Evolutionary conservation across 2,888 invertebrate genomes (phyloP), one percentile per base, ranked within the genome.

Genomic region (Oscheius onirici): DNA sequence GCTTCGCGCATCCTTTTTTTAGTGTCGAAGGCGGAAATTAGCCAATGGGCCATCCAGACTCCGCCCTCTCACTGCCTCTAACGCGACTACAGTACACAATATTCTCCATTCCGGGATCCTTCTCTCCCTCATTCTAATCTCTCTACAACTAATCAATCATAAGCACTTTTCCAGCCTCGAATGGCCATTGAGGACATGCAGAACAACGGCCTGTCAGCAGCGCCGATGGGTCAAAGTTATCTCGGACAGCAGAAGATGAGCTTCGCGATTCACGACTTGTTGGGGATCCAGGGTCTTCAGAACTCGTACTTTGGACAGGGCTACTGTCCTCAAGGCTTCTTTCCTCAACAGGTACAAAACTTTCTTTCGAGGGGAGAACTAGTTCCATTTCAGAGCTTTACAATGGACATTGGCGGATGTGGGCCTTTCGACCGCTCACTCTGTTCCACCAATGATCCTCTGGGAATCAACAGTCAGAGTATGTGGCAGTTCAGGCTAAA

Each of bases 201-300:
- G 43, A 51, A 72, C 34, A 74, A 72, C 22, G 75, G 75, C 22
- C 70, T 73, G 26, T 71, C 72, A n/a, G n/a, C 40, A 70, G 40
- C 40, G n/a, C 26, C 60, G 10, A 77, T 77, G 74, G 71, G 70
- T 17, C 52, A 49, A 28, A 60, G 24, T 44, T 60, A 41, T 28
- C 69, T 69, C 2, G 69, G 69, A 5, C 69, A 57, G 34, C 76
- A 78, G 28, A 70, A 84, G 44, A 82, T 84, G 74, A 84, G 85
- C 41, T 85, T 85, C 69, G 85, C 83, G 0, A 85, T 85, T 57
- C 84, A 85, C 66, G 84, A 85, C 66, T 80, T 85, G 11, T 75
- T 83, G 17, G 83, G 83, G 5, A 74, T 83, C 61, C 83, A 63
- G 79, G 76, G 74, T 11, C 34, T 34, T 8, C 58, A 58, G 41